Conservation (phyloP, 1,140 invertebrate species). For the Temnothorax nylanderi region DNA sequence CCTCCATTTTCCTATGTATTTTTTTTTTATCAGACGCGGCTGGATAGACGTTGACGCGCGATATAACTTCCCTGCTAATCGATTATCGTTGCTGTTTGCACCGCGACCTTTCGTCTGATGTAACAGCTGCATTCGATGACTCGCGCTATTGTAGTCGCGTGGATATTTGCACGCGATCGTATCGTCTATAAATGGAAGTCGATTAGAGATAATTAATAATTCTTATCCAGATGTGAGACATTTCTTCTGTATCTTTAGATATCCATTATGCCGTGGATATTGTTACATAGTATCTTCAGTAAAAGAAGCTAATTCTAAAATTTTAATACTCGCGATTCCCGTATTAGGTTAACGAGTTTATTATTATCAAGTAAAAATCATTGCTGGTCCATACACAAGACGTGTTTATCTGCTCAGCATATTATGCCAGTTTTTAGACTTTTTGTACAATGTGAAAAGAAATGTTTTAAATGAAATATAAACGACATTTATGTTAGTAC, state of each 20-base stretch:
- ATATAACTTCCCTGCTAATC: constrained; percentile 35
- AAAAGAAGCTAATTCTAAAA: neutral
- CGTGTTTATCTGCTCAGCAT: neutral
- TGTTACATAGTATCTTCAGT: neutral
- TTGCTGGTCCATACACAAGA: neutral
- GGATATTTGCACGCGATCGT: constrained; percentile 31
- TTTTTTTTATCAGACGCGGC: neutral
- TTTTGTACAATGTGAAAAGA: neutral
- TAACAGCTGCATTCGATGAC: constrained; percentile 37
- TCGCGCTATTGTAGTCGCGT: neutral
- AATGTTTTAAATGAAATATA: neutral
- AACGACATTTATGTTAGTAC: neutral
- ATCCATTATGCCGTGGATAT: neutral
- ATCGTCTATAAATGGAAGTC: constrained; percentile 5
- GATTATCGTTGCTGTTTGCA: constrained; percentile 25
- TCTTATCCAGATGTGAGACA: neutral
- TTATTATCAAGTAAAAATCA: neutral
- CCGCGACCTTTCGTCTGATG: constrained; percentile 25
- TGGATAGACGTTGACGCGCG: neutral
- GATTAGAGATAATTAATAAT: constrained; percentile 35
- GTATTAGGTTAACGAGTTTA: no score
- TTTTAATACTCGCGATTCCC: neutral
- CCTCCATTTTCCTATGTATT: neutral
- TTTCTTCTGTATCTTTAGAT: neutral
- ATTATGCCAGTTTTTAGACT: neutral